A percentile compares a stretch with the other conserved stretches of the same genome.
These are phyloP conservation scores for Megathymus violae DNA, from an alignment of 1,140 invertebrate genomes.

Conservation along the genomic window DNA sequence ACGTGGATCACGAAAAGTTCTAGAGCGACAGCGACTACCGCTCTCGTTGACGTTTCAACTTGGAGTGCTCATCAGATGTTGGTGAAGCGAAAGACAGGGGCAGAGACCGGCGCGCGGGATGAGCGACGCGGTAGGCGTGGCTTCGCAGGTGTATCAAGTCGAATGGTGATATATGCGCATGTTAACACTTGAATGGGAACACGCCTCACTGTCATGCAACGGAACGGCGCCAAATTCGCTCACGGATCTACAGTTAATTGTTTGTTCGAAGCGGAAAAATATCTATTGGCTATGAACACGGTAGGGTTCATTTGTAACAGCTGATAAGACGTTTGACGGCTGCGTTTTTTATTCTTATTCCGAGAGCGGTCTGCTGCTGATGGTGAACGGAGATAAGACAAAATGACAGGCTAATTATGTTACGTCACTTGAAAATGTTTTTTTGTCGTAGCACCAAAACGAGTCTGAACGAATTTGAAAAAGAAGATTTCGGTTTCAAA, in stretches of 20 bases:
- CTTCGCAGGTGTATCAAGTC: constrained; percentile 70
- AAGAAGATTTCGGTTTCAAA: too few relatives aligned
- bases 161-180: constrained; percentile 74
- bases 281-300: constrained; percentile 29
- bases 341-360: constrained; percentile 31
- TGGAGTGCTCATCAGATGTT: constrained; percentile 68
- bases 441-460: too few relatives aligned
- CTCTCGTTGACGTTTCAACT: constrained; percentile 56
- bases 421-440: too few relatives aligned
- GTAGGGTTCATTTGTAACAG: constrained; percentile 44
- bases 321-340: constrained; percentile 35
- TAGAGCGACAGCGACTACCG: constrained; percentile 45
- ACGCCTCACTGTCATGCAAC: constrained; percentile 73
- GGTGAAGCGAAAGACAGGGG: constrained; percentile 55
- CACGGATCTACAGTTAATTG: constrained; percentile 42
- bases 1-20: constrained; percentile 39
- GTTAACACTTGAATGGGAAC: constrained; percentile 65
- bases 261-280: constrained; percentile 44
- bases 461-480: too few relatives aligned
- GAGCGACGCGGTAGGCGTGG: constrained; percentile 59
- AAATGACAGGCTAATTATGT: constrained; percentile 67
- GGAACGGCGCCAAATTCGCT: constrained; percentile 54
- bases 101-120: constrained; percentile 42
- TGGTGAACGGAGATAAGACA: constrained; percentile 48
- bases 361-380: constrained; percentile 38